A percentile compares a stretch with the other conserved stretches of the same genome.
Conservation (phyloP, 1,140 invertebrate genomes). For the Pissodes strobi region DNA sequence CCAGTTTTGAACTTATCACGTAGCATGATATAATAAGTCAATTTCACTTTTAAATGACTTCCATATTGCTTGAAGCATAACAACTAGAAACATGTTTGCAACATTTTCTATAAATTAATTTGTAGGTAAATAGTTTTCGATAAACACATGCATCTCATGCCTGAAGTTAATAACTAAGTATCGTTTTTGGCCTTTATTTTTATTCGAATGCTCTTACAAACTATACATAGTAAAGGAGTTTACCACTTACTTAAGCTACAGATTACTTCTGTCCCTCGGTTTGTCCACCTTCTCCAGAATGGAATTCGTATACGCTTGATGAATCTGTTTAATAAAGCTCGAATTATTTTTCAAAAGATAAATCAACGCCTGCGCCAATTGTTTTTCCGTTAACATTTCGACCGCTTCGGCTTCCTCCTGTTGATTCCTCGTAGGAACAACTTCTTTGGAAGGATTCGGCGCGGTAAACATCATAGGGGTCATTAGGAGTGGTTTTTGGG, state of each 20-base stretch:
- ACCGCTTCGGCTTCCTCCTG: conserved; percentile 40
- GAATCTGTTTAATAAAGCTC: conserved; percentile 83
- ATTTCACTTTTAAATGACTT: no score
- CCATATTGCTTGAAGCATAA: no score
- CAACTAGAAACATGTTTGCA: no score
- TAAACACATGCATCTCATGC: no score
- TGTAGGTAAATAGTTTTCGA: no score
- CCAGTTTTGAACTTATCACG: no score
- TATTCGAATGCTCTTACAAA: background rate
- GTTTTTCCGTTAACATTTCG: conserved; percentile 82
- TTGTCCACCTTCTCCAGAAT: conserved; percentile 71
- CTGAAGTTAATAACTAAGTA: no score
- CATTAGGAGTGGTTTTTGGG: conserved; percentile 73
- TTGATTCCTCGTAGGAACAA: background rate
- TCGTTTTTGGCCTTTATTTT: no score
- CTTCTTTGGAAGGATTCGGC: conserved; percentile 40
- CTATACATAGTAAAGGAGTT: background rate
- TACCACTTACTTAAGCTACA: conserved; percentile 7
- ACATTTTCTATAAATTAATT: no score
- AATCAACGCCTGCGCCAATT: conserved; percentile 84
- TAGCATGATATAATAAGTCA: no score
- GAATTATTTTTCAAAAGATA: conserved; percentile 86
- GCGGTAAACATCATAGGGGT: conserved; percentile 82
- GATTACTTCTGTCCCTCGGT: conserved; percentile 1
- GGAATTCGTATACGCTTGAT: conserved; percentile 88